Percentiles rank a stretch among this genome's conserved stretches.
These are phyloP conservation scores for Danio aesculapii DNA, from an alignment of 2,797 vertebrate genomes.

Conservation along the genomic window DNA sequence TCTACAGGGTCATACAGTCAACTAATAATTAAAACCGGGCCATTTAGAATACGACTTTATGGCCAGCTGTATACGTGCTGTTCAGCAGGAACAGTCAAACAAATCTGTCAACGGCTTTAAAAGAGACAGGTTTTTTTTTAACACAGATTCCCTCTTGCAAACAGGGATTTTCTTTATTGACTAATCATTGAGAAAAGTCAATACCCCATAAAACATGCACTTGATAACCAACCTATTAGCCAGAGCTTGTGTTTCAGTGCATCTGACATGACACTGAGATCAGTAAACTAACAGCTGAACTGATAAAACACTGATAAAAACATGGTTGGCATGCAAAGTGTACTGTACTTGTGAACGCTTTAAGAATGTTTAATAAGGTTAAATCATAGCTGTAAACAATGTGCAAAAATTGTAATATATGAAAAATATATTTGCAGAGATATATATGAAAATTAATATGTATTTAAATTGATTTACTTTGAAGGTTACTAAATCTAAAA, in stretches of 20 bases:
- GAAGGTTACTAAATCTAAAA: too few relatives aligned
- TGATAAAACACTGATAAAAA: conserved; percentile 40
- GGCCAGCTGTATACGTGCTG: background rate
- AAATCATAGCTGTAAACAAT: too few relatives aligned
- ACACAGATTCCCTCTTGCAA: background rate
- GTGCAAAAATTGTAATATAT: too few relatives aligned
- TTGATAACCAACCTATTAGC: conserved; percentile 42
- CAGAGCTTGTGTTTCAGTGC: conserved; percentile 25
- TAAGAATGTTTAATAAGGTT: background rate
- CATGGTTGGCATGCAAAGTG: conserved; percentile 5
- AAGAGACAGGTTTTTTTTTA: background rate
- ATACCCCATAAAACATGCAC: conserved; percentile 41
- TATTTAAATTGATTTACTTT: too few relatives aligned
- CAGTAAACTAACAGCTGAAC: conserved; percentile 41
- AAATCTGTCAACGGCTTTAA: conserved; percentile 27
- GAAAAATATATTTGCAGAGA: too few relatives aligned
- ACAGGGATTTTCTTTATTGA: conserved; percentile 55
- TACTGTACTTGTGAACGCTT: background rate
- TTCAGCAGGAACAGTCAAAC: conserved; percentile 6
- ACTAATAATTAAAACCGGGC: conserved; percentile 63
- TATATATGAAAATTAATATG: too few relatives aligned
- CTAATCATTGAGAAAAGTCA: conserved; percentile 48
- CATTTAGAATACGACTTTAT: background rate
- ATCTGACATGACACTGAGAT: conserved; percentile 28
- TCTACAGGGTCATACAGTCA: conserved; percentile 57